Conservation (phyloP, 2,888 invertebrate genomes). For the Calliopum simillimum region DNA sequence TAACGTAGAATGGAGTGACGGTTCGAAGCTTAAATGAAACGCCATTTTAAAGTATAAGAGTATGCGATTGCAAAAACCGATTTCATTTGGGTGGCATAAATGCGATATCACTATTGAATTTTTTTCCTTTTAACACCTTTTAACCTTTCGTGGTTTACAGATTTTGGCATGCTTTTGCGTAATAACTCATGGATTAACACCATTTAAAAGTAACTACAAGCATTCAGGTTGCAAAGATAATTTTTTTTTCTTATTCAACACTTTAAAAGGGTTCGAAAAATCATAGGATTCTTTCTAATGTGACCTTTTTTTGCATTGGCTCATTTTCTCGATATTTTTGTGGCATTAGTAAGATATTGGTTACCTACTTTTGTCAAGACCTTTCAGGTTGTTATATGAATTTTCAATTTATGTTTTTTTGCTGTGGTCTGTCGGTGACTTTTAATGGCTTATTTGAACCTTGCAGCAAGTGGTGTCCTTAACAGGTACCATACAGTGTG, state of each 20-base stretch:
- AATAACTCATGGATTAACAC: constrained; percentile 67
- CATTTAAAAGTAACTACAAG: constrained; percentile 57
- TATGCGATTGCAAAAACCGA: no score
- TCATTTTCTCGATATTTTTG: constrained; percentile 29
- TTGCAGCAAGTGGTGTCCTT: constrained; percentile 31
- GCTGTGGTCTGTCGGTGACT: not conserved
- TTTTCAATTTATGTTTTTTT: constrained; percentile 6
- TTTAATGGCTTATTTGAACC: constrained; percentile 16
- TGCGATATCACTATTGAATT: constrained; percentile 4
- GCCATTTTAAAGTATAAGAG: no score
- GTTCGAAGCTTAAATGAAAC: no score
- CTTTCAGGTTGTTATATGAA: not conserved
- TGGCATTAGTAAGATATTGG: constrained; percentile 15
- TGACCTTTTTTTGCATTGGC: not conserved
- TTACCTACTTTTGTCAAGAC: not conserved
- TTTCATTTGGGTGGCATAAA: constrained; percentile 22
- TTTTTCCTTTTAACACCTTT: constrained; percentile 15
- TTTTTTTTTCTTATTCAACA: not conserved
- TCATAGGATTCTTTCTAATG: not conserved
- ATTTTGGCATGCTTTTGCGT: constrained; percentile 65
- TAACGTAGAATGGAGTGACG: no score
- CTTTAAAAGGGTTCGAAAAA: constrained; percentile 5
- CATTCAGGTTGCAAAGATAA: not conserved
- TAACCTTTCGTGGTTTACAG: constrained; percentile 48
- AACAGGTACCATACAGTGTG: not conserved